Conservation (phyloP, 53 echinoderm and acorn worm species). For the Stichopus horrens region DNA sequence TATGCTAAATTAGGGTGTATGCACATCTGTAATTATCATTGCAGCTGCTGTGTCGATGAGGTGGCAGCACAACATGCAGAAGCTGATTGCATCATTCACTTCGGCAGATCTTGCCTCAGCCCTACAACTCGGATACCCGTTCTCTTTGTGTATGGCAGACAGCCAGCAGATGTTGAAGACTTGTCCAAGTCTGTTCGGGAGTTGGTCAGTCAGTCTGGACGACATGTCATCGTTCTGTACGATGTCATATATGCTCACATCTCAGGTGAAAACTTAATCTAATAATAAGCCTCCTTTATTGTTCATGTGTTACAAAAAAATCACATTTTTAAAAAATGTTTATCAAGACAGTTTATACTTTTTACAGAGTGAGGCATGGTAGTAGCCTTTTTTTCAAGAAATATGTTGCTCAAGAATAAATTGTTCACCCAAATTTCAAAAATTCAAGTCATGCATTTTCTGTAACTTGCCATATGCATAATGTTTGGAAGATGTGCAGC, state of each 20-base stretch:
- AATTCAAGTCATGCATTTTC: too few relatives aligned
- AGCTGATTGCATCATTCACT: constrained; percentile 91
- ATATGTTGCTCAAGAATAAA: too few relatives aligned
- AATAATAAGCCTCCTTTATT: too few relatives aligned
- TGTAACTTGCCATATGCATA: too few relatives aligned
- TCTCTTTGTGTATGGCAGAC: constrained; percentile 78
- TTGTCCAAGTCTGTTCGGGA: constrained; percentile 52
- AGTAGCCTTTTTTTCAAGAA: too few relatives aligned
- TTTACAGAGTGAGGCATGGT: too few relatives aligned
- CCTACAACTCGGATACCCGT: constrained; percentile 80
- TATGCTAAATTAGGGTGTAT: too few relatives aligned
- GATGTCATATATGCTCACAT: constrained; percentile 82
- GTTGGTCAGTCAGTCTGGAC: constrained; percentile 37
- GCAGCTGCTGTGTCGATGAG: constrained; percentile 97
- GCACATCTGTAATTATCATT: background rate
- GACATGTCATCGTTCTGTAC: constrained; percentile 71
- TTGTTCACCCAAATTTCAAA: too few relatives aligned
- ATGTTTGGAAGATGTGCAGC: too few relatives aligned
- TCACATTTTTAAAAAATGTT: too few relatives aligned
- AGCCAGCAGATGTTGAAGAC: constrained; percentile 59
- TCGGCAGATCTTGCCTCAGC: constrained; percentile 87
- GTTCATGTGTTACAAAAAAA: too few relatives aligned
- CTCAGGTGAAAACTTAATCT: constrained; percentile 51
- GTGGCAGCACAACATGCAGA: constrained; percentile 85
- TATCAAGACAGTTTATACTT: too few relatives aligned